Evolutionary conservation across 2,113 vertebrate species (phyloP), one percentile per base, ranked within the genome.

Genomic region (Mustelus asterias): DNA sequence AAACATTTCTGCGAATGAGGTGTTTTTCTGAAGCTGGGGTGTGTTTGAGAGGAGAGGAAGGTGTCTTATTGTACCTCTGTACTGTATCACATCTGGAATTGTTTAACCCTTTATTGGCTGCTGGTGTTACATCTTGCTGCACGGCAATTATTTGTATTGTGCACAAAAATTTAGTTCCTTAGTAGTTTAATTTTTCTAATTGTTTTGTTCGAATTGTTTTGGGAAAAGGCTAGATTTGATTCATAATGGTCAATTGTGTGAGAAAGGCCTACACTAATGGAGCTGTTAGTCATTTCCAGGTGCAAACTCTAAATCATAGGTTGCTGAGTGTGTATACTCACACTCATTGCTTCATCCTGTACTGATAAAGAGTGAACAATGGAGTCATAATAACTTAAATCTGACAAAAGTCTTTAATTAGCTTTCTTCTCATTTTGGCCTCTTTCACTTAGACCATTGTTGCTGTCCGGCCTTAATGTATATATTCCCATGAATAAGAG

Each of bases 401-500:
- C 26, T 95, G 41, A 72, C 70, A 67, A 29, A 95, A 33, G 93
- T 95, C 41, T 95, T 95, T 69, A 44, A 41, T 69, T 69, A 69
- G 65, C 10, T 70, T 70, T 70, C 65, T 94, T 69, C 41, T 72
- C 94, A 29, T 72, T 90, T 54, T 63, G 5, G 3, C 22, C 41
- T 96, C 96, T 97, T 97, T 97, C 96, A 96, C 96, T 95, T 29
- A 1, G 18, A 2, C 96, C 95, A 97, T 97, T 96, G 97, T 72
- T 96, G 96, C 94, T 60, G 95, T 41, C 96, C 76, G 1, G 6
- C 95, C 16, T 76, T 0, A 85, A 1, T 37, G 70, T n/a, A 78
- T 33, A 96, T 95, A 96, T 97, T 98, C 97, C 97, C 97, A 98
- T 96, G 97, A 96, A 96, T 88, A 96, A 1, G 3, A 96, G 96